These are phyloP conservation scores for Microtus ochrogaster DNA, from an alignment of 2,113 vertebrate species.

Conservation along the genomic window DNA sequence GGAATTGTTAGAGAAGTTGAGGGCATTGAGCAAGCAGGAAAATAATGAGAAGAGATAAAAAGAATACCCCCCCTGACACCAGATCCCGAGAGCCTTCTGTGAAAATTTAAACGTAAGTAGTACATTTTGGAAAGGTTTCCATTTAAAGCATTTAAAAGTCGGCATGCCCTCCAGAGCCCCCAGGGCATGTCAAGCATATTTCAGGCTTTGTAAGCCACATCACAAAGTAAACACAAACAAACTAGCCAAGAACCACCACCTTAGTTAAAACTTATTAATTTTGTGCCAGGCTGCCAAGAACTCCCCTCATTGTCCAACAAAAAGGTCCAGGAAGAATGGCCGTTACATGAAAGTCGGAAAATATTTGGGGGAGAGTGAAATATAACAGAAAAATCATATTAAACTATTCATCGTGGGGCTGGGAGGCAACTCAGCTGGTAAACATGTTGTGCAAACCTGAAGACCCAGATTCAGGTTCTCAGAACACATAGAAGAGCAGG, in stretches of 20 bases:
- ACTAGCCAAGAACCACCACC: neutral
- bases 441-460: neutral
- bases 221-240: neutral
- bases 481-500: neutral
- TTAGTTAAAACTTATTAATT: neutral
- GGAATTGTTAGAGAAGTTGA: neutral
- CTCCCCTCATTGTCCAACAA: neutral
- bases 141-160: slow-evolving; percentile 38
- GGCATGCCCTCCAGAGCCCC: neutral
- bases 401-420: neutral
- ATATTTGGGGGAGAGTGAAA: slow-evolving; percentile 11
- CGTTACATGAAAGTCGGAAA: neutral
- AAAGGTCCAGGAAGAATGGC: neutral
- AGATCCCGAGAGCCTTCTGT: neutral
- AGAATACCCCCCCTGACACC: neutral
- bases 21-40: neutral
- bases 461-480: neutral
- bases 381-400: neutral
- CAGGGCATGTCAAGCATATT: neutral
- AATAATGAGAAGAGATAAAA: slow-evolving; percentile 3
- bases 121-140: slow-evolving; percentile 34
- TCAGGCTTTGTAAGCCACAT: neutral
- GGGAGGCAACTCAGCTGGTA: neutral
- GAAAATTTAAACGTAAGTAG: neutral
- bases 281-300: neutral